Evolutionary conservation across 2,888 invertebrate genomes (phyloP).

Genomic region (Molanna angustata): DNA sequence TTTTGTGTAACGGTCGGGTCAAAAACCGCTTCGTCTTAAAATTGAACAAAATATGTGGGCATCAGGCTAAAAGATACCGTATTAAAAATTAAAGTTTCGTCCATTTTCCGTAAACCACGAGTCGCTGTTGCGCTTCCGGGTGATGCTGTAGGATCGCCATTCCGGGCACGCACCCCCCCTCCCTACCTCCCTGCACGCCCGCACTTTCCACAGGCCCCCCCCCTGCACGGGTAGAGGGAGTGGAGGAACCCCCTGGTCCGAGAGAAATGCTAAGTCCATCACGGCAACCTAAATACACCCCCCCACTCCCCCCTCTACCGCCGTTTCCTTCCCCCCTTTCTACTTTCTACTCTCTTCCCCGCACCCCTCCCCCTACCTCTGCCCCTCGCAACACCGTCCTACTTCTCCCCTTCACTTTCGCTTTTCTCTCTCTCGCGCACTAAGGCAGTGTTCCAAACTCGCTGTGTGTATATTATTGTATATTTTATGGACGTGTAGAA

Average conservation of each 20-base stretch:
- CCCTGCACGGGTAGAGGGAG: not conserved
- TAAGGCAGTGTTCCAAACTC: conserved; percentile 15
- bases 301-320: conserved; percentile 9
- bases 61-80: too few species aligned
- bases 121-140: conserved; percentile 15
- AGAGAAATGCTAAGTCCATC: conserved; percentile 33
- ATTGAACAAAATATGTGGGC: too few species aligned
- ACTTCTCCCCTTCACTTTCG: not conserved
- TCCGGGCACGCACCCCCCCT: conserved; percentile 30
- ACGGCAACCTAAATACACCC: conserved; percentile 32
- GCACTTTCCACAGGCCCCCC: conserved; percentile 2
- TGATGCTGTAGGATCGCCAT: conserved; percentile 30
- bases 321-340: not conserved
- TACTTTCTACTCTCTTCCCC: too few species aligned
- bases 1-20: too few species aligned
- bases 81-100: too few species aligned
- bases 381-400: conserved; percentile 6
- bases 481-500: conserved; percentile 18
- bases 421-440: conserved; percentile 4
- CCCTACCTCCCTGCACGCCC: conserved; percentile 17
- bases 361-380: conserved; percentile 2
- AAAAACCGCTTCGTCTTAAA: too few species aligned
- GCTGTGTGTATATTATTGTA: conserved; percentile 18
- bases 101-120: too few species aligned
- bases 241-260: conserved; percentile 23